Evolutionary conservation across 1,140 invertebrate species (phyloP), one percentile per base, ranked within the genome.

Genomic region (Scylla paramamosain): DNA sequence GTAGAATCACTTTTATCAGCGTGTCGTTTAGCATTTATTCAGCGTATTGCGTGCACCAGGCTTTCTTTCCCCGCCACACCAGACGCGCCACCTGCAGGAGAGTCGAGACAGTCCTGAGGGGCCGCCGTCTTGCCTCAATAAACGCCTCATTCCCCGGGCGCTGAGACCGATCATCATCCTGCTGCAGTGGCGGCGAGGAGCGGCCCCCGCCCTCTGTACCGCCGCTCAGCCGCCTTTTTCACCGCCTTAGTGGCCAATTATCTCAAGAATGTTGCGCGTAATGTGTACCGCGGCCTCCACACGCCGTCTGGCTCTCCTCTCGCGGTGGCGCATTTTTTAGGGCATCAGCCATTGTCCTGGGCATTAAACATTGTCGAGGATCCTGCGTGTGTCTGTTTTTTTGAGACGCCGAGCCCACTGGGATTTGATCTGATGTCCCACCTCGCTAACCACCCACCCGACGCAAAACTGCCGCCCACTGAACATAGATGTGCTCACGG

Each of bases 161-260:
- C 25, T 20, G 67, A n/a, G 67, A n/a, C 20, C 67, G 6, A n/a
- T n/a, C 67, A 77, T 77, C 67, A 25, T n/a, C 25, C 67, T 77
- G 67, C 67, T 7, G 67, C 16, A 77, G 67, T 77, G 67, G 12
- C n/a, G 67, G n/a, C n/a, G 67, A n/a, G 67, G 20, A 25, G 67
- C 67, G 1, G 67, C 67, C 67, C 67, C 20, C 67, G 67, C 67
- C 67, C 67, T 77, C 20, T 77, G 67, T 77, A n/a, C 25, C 67
- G 67, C 67, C 67, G 67, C 67, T 77, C 67, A 77, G 25, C 67
- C 67, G 67, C 25, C 67, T 77, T 82, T 39, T 92, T 77, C 91
- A 28, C 32, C 32, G 39, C n/a, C 31, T 32, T 93, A 86, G 28
- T 93, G 82, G 92, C 92, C 92, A 87, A 93, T 93, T 93, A 93